Percentiles rank a stretch among this genome's conserved stretches.
Conservation (phyloP, 2,888 invertebrate species). For the Tetragonisca angustula region DNA sequence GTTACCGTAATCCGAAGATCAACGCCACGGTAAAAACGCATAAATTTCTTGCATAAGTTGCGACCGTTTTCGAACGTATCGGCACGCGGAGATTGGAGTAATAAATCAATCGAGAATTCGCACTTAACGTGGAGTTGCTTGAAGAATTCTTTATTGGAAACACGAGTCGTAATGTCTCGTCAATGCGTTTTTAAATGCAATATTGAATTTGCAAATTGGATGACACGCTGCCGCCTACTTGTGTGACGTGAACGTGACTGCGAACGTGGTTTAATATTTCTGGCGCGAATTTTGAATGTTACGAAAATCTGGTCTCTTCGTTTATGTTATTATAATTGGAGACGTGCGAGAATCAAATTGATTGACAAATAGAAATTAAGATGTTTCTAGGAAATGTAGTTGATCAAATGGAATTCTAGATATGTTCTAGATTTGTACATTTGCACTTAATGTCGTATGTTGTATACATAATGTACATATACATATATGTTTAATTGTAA, state of each 20-base stretch:
- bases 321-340: not conserved
- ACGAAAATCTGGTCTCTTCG: not conserved
- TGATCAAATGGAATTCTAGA: not conserved
- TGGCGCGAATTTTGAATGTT: constrained; percentile 6
- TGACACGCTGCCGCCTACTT: too few relatives aligned
- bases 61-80: not conserved
- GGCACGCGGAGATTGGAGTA: not conserved
- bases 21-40: constrained; percentile 13
- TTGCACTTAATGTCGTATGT: not conserved
- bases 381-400: not conserved
- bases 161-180: not conserved
- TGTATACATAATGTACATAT: not conserved
- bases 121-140: too few relatives aligned
- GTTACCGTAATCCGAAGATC: constrained; percentile 24
- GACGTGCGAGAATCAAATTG: not conserved
- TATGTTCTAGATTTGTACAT: not conserved
- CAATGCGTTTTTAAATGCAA: not conserved
- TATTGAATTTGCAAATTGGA: not conserved
- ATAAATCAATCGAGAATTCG: not conserved
- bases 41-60: constrained; percentile 14
- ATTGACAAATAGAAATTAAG: not conserved
- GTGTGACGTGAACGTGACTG: too few relatives aligned
- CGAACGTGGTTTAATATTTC: not conserved
- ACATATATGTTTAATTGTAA: not conserved
- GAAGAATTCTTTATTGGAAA: not conserved